These are phyloP conservation scores for Prolemur simus DNA, from an alignment of 2,113 vertebrate genomes.

Conservation along the genomic window DNA sequence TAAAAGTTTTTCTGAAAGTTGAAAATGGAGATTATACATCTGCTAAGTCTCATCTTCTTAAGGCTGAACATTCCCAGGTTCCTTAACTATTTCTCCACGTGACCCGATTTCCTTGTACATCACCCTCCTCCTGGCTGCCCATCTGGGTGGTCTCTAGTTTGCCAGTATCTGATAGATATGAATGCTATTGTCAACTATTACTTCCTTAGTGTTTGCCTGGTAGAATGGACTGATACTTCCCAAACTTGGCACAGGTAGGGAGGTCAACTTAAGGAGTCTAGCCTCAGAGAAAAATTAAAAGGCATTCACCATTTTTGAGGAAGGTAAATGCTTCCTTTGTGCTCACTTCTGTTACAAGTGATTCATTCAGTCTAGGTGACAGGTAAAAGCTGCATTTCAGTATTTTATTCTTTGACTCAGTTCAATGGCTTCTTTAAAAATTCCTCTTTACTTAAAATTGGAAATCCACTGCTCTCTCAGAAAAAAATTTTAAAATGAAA, in stretches of 20 bases:
- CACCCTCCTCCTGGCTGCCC: not conserved
- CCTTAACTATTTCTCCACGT: not conserved
- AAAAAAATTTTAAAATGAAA: not conserved
- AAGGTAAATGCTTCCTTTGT: not conserved
- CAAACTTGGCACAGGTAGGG: not conserved
- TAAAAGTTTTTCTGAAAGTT: not conserved
- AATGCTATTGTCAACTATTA: not conserved
- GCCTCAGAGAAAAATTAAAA: not conserved
- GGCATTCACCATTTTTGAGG: not conserved
- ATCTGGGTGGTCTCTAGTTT: not conserved
- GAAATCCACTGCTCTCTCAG: not conserved
- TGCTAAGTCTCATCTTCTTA: not conserved
- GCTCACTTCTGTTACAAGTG: not conserved
- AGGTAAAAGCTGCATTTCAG: not conserved
- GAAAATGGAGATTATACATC: not conserved
- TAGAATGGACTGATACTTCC: not conserved
- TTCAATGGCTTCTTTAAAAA: not conserved
- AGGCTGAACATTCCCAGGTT: not conserved
- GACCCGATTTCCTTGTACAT: not conserved
- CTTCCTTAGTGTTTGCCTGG: not conserved
- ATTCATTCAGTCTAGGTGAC: not conserved
- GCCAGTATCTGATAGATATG: not conserved
- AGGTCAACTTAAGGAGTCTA: not conserved
- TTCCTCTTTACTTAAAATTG: not conserved
- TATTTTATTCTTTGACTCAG: not conserved